Evolutionary conservation across 2,113 vertebrate species (phyloP), one percentile per base, ranked within the genome.

Genomic region (Kryptolebias marmoratus): DNA sequence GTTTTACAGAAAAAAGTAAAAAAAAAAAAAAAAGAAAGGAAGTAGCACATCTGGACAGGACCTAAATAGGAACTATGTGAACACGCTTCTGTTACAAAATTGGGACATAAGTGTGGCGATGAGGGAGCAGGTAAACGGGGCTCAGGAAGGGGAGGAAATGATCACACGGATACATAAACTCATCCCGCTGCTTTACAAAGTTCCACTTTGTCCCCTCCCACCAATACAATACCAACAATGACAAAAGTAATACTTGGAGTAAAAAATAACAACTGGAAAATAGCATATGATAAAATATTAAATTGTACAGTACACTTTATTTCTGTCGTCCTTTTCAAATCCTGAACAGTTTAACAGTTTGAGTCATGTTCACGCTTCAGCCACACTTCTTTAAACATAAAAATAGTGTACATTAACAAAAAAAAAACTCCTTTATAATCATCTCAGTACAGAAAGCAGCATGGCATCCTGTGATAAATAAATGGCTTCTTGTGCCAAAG

Each of bases 281-380:
- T 85, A 76, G 90, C 91, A 91, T 88, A 88, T 92, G 92, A 93
- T 93, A 92, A 94, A 94, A 94, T 94, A 93, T 91, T 92, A 93
- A 89, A 92, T 92, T 94, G 88, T 94, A 94, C 93, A 94, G 89
- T 93, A 93, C 88, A 90, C 90, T 86, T 52, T 84, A 86, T 87
- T 88, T 87, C 87, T 70, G 68, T 31, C 70, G 59, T 82, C 73
- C 82, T 74, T 80, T 77, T 75, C 48, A 75, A 64, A 82, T 88
- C 87, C 82, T 79, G 58, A 73, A 84, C 84, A 81, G 78, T 75
- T 22, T 22, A 22, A 22, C 22, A 22, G 22, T 85, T 85, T 71
- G 65, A 87, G 77, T 75, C 74, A 39, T 31, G 64, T 58, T 79
- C 67, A 47, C 39, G 63, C 52, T 67, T 49, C 52, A 2, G 31